Base-by-base conservation (phyloP, 1,140 invertebrate genomes). In the Thereuonema tuberculata region DNA sequence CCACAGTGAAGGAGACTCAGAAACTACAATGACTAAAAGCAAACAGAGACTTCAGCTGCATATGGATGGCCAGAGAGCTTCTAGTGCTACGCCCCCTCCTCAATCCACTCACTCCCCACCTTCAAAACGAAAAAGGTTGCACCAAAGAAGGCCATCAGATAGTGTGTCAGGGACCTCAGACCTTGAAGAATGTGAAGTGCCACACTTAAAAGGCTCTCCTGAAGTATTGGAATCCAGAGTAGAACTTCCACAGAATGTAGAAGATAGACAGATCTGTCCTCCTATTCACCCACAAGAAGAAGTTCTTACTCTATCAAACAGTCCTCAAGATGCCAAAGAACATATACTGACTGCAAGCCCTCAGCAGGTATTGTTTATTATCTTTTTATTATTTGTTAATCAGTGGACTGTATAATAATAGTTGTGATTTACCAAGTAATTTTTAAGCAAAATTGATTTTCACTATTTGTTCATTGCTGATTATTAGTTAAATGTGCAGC, bases 171-270 rank as follows among this genome's bases (percentile, higher is more conserved):
- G 26, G 14, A 20, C 5, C 20, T 54, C 52, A 24, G 52, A 27
- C 52, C 14, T 9, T 5, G 56, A 37, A 15, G 29, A 57, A 3
- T 9, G 2, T 25, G 23, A 52, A 20, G 23, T 17, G 3, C n/a
- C 43, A 24, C 5, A 57, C 23, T 14, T 57, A 23, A 21, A 46
- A 43, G 56, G 56, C 9, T 46, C 56, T n/a, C 56, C 56, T n/a
- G 56, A 57, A 46, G 37, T 57, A 9, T 3, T 57, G 2, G 56
- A 57, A 46, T 3, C 56, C n/a, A 5, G 25, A 31, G 56, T 57
- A 2, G 56, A 57, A 9, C 21, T 57, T 20, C 37, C 56, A 12
- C 56, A 31, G 31, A 28, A 26, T 14, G 2, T 28, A 12, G 27
- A 15, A 17, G 56, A 43, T 29, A 29, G 43, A 5, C 3, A 3